A percentile compares a stretch with the other conserved stretches of the same genome.
These are phyloP conservation scores for Proteles cristata DNA, from an alignment of 2,113 vertebrate genomes.

Conservation along the genomic window DNA sequence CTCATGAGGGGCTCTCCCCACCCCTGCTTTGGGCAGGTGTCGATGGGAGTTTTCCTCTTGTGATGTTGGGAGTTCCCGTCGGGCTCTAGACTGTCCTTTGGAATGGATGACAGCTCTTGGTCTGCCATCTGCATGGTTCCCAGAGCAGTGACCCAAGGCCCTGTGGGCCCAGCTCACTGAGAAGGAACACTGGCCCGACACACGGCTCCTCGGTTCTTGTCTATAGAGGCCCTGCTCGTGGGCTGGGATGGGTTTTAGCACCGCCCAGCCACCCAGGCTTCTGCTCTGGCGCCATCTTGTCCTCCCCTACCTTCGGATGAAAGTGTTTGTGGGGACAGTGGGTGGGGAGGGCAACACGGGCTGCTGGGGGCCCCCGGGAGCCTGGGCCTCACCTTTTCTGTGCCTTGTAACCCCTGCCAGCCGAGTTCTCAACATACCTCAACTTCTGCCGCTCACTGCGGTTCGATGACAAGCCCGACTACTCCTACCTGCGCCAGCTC, in stretches of 20 bases:
- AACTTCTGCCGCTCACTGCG: slow-evolving; percentile 98
- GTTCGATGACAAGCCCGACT: slow-evolving; percentile 99
- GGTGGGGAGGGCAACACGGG: fast-evolving
- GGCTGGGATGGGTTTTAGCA: fast-evolving
- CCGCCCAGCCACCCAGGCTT: fast-evolving
- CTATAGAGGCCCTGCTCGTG: background rate
- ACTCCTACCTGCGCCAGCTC: slow-evolving; percentile 97
- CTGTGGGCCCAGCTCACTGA: fast-evolving
- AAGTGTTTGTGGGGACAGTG: background rate
- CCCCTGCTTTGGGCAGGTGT: background rate
- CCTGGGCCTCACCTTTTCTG: background rate
- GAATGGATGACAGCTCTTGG: fast-evolving
- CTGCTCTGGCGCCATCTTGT: background rate
- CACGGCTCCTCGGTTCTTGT: fast-evolving
- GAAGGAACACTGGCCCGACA: fast-evolving
- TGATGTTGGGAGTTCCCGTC: fast-evolving
- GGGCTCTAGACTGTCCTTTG: background rate
- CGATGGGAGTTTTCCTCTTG: background rate
- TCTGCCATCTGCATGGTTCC: background rate
- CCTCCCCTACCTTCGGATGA: background rate
- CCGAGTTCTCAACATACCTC: slow-evolving; percentile 98
- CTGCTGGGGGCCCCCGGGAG: background rate
- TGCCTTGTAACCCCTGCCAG: slow-evolving; percentile 81
- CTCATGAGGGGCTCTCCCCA: background rate
- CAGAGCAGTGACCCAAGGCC: fast-evolving